phyloP scores from a whole-genome alignment of 2,113 vertebrate genomes.

The Mionectes macconnelli region DNA sequence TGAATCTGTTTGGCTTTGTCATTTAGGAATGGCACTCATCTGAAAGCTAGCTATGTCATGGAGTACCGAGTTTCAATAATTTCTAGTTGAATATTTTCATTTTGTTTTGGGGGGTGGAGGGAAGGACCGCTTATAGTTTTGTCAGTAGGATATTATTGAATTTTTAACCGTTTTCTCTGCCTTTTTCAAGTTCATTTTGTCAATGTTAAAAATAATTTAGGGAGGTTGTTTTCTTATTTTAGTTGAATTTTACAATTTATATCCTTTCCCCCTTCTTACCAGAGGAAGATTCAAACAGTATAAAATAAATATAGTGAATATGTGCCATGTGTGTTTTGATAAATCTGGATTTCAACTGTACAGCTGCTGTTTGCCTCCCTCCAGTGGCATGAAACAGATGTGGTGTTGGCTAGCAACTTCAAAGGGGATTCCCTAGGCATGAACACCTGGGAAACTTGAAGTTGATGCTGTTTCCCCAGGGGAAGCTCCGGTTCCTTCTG shows the following conservation, averaged over 20 bases:
- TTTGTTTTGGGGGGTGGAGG: neutral
- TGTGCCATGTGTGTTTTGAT: neutral
- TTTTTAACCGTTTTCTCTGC: neutral
- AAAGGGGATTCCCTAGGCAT: slow-evolving; percentile 16
- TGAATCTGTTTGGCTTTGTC: neutral
- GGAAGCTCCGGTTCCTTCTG: neutral
- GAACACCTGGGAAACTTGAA: neutral
- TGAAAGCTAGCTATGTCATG: neutral
- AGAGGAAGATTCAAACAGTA: neutral
- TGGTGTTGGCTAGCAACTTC: neutral
- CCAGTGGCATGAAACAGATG: neutral
- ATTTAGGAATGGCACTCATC: neutral
- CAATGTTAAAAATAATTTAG: neutral
- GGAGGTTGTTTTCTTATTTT: neutral
- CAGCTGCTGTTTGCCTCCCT: neutral
- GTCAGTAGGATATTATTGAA: neutral
- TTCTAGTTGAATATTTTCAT: neutral
- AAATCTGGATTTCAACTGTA: neutral
- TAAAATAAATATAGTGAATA: neutral
- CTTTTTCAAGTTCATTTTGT: neutral
- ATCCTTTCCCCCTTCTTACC: neutral
- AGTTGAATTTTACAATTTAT: neutral
- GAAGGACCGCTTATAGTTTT: neutral
- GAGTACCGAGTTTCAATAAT: neutral
- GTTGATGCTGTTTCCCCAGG: neutral